Evolutionary conservation across 2,797 vertebrate species (phyloP).

Genomic region (Ptychadena robeensis): DNA sequence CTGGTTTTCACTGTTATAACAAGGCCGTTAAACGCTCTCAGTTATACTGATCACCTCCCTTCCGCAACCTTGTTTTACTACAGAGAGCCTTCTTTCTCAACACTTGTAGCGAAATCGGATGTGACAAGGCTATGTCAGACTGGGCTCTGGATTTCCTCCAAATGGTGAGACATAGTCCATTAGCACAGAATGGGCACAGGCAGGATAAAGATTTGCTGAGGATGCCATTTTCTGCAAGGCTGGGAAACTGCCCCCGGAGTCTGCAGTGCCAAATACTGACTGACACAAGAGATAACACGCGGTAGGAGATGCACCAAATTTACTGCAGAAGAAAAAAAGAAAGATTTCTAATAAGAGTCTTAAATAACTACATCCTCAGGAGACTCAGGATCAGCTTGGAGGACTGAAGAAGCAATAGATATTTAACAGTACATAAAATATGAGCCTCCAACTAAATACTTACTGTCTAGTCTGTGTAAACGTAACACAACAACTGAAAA

Average conservation of each 20-base stretch:
- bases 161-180: constrained; percentile 58
- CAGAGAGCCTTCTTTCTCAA: constrained; percentile 26
- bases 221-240: constrained; percentile 45
- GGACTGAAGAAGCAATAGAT: neutral
- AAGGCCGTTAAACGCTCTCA: constrained; percentile 20
- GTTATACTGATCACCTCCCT: constrained; percentile 18
- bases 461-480: neutral
- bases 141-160: constrained; percentile 52
- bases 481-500: neutral
- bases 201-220: constrained; percentile 59
- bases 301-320: constrained; percentile 21
- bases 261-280: constrained; percentile 51
- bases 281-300: constrained; percentile 50
- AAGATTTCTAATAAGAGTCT: neutral
- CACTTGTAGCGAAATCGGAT: constrained; percentile 45
- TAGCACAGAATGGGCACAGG: constrained; percentile 50
- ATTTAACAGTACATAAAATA: neutral
- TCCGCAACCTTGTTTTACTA: constrained; percentile 31
- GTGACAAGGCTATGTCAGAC: constrained; percentile 46
- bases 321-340: constrained; percentile 2
- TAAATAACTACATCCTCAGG: neutral
- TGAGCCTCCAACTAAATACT: neutral
- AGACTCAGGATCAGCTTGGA: neutral
- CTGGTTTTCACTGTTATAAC: constrained; percentile 2
- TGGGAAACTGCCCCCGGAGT: constrained; percentile 54